Evolutionary conservation across 2,797 vertebrate species (phyloP).

Genomic region (Rhinichthys osculus): DNA sequence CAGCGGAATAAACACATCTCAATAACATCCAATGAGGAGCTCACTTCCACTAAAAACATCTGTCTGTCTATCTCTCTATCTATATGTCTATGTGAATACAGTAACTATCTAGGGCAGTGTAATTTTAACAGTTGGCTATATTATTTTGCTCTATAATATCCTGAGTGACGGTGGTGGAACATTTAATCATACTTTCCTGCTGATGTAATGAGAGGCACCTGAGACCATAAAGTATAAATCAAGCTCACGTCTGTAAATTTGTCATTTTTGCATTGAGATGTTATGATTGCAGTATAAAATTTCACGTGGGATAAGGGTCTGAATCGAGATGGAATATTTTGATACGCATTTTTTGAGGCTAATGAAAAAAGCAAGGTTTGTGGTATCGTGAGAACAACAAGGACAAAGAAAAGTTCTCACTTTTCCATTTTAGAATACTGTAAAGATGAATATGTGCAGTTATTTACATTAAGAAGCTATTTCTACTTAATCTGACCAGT

Average conservation of each 20-base stretch:
- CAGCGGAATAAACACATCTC: constrained; percentile 11
- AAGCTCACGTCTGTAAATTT: background rate
- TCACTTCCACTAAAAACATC: background rate
- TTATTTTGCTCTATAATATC: background rate
- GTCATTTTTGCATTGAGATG: background rate
- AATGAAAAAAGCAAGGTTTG: background rate
- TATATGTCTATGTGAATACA: background rate
- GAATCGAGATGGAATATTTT: constrained; percentile 17
- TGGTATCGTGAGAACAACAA: background rate
- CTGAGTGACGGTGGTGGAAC: background rate
- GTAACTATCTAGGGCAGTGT: background rate
- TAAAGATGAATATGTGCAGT: background rate
- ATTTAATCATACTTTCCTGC: background rate
- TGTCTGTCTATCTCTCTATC: background rate
- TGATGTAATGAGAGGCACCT: background rate
- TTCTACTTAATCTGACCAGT: background rate
- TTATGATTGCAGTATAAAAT: background rate
- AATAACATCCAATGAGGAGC: constrained; percentile 32
- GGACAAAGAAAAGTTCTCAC: background rate
- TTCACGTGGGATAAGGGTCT: constrained; percentile 19
- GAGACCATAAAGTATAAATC: constrained; percentile 11
- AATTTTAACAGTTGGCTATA: background rate
- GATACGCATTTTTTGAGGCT: background rate
- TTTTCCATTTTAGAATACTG: background rate
- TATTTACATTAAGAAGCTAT: background rate